A percentile compares a stretch with the other conserved stretches of the same genome.
phyloP scores from a whole-genome alignment of 2,888 invertebrate species.

The Microlaimidae sp. region DNA sequence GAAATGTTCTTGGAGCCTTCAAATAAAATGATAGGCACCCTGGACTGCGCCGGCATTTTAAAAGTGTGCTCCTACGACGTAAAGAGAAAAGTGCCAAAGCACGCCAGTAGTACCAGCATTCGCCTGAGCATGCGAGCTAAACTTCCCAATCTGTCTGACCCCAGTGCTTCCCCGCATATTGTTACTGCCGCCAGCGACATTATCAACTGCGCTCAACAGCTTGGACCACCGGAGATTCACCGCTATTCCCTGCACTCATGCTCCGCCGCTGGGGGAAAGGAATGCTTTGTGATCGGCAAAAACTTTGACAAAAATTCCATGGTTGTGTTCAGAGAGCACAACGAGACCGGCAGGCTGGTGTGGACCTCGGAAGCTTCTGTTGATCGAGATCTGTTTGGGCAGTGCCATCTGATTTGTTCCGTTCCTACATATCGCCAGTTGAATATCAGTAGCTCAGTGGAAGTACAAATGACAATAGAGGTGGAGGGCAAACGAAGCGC shows the following conservation, averaged over 20 bases:
- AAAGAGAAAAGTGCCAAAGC: slow-evolving; percentile 6
- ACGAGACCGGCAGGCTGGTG: too few relatives aligned
- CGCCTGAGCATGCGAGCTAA: slow-evolving; percentile 81
- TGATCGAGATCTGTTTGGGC: too few relatives aligned
- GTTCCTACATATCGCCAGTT: too few relatives aligned
- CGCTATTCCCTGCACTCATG: slow-evolving; percentile 34
- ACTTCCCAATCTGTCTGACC: slow-evolving; percentile 48
- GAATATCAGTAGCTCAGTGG: too few relatives aligned
- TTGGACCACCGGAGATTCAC: slow-evolving; percentile 40
- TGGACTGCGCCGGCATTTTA: slow-evolving; percentile 91
- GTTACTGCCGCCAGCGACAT: neutral
- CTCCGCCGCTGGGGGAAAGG: slow-evolving; percentile 33
- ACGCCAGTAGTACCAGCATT: slow-evolving; percentile 42
- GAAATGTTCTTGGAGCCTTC: slow-evolving; percentile 47
- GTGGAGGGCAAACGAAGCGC: too few relatives aligned
- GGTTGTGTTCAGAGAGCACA: slow-evolving; percentile 36
- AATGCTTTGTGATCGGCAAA: slow-evolving; percentile 40
- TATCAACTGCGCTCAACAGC: slow-evolving; percentile 31
- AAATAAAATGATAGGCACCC: slow-evolving; percentile 65
- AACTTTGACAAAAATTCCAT: slow-evolving; percentile 39
- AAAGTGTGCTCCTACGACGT: slow-evolving; percentile 39
- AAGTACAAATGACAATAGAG: too few relatives aligned
- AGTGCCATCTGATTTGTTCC: too few relatives aligned
- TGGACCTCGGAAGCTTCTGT: too few relatives aligned
- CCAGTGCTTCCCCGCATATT: neutral